Conservation (phyloP, 2,888 invertebrate species). For the Nomada flava region DNA sequence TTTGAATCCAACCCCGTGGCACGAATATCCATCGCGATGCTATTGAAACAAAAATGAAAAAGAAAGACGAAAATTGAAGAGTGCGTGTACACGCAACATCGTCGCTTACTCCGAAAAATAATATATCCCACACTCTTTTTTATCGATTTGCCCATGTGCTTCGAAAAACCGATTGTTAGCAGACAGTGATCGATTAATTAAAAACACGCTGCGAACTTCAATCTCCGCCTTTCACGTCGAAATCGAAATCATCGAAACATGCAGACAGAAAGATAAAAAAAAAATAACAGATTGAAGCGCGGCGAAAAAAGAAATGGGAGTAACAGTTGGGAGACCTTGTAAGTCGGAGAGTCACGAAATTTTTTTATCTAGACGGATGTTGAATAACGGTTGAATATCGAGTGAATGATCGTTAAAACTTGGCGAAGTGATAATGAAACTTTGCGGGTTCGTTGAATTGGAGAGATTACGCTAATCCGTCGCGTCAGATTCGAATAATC, state of each 20-base stretch:
- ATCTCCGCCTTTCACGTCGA: not conserved
- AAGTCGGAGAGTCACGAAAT: not conserved
- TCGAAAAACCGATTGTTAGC: conserved; percentile 21
- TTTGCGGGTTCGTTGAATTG: conserved; percentile 32
- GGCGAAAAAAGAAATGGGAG: not conserved
- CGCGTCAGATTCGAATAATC: conserved; percentile 43
- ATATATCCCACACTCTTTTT: not conserved
- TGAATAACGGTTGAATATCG: not conserved
- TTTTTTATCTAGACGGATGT: not conserved
- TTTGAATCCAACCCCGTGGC: no score
- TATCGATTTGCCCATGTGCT: not conserved
- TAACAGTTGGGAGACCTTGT: not conserved
- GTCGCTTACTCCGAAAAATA: not conserved
- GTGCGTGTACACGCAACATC: not conserved
- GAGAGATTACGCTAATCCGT: conserved; percentile 38
- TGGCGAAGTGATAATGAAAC: conserved; percentile 24
- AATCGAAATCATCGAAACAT: conserved; percentile 22
- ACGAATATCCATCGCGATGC: no score
- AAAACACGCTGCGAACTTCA: conserved; percentile 4
- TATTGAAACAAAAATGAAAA: not conserved
- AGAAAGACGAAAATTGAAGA: not conserved
- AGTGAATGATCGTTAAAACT: not conserved
- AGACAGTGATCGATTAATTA: conserved; percentile 44
- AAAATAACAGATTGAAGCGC: not conserved
- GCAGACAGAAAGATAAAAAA: not conserved